Evolutionary conservation across 2,888 invertebrate genomes (phyloP), one percentile per base, ranked within the genome.

Genomic region (Teleogryllus oceanicus): DNA sequence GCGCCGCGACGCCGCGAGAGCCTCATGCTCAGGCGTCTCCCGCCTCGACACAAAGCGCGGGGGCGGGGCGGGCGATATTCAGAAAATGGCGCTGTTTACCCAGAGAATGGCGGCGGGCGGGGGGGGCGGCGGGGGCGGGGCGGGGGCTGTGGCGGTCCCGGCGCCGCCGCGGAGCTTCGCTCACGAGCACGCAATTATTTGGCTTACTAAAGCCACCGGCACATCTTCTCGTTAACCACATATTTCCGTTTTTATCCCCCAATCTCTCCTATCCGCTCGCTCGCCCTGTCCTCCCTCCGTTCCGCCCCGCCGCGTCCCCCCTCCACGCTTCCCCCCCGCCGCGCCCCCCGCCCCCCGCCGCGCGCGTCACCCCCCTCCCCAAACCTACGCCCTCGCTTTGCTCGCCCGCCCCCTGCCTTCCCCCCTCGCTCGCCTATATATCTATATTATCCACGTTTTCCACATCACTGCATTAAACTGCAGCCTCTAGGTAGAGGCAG

Each of bases 401-500:
- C 49, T 49, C 18, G n/a, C 76, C 20, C 8, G 5, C 76, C 76
- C 21, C 76, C 76, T 37, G 1, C 24, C 18, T 16, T 62, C 62
- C 21, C 49, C 49, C 37, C 76, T 24, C 24, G 12, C 12, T 37
- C n/a, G 77, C 77, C 24, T 77, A 49, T 77, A 77, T 77, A 77
- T 77, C 77, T 77, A 77, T 62, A 62, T 77, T 80, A 77, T 78
- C 76, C 50, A 37, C 37, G 79, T 79, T 79, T 79, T 79, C 79
- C 79, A 79, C 79, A 79, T 77, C 77, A 77, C 49, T 77, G 77
- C 77, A 49, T 77, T 50, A 50, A 50, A 62, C 62, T 62, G 62
- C 62, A 62, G 62, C 62, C 62, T 62, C 62, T 62, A 75, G 50
- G 77, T 50, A 49, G 77, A n/a, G 77, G 49, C 49, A 49, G 77